Evolutionary conservation across 2,888 invertebrate genomes (phyloP).

Genomic region (Pachydiplax longipennis): DNA sequence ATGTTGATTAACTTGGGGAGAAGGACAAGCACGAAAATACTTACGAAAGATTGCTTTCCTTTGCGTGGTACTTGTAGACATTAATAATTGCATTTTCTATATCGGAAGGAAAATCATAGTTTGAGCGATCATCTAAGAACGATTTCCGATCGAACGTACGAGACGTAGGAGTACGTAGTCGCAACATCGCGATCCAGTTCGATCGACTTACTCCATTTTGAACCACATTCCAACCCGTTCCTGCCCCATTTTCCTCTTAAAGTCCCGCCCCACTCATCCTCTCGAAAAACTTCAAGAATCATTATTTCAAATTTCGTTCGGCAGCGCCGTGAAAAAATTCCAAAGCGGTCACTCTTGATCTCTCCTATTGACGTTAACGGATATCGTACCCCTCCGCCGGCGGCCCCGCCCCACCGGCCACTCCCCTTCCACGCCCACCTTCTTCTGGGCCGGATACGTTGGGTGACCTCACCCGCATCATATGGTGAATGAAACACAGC

Average conservation of each 20-base stretch:
- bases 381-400: not conserved
- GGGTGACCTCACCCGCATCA: constrained; percentile 41
- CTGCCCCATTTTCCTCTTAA: not conserved
- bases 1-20: too few species aligned
- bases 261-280: not conserved
- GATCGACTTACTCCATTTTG: not conserved
- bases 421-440: constrained; percentile 2
- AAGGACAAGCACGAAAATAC: too few species aligned
- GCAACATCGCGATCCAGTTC: not conserved
- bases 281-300: not conserved
- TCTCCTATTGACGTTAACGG: not conserved
- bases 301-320: too few species aligned
- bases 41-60: too few species aligned
- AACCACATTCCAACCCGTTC: not conserved
- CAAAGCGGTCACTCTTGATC: too few species aligned
- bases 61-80: too few species aligned
- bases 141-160: too few species aligned
- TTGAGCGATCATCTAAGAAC: too few species aligned
- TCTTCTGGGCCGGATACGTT: constrained; percentile 13
- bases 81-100: too few species aligned
- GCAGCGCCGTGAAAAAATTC: too few species aligned
- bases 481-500: constrained; percentile 45
- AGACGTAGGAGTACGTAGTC: not conserved
- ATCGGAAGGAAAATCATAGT: too few species aligned
- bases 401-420: not conserved